Conservation (phyloP, 2,797 vertebrate genomes). For the Coreius guichenoti region DNA sequence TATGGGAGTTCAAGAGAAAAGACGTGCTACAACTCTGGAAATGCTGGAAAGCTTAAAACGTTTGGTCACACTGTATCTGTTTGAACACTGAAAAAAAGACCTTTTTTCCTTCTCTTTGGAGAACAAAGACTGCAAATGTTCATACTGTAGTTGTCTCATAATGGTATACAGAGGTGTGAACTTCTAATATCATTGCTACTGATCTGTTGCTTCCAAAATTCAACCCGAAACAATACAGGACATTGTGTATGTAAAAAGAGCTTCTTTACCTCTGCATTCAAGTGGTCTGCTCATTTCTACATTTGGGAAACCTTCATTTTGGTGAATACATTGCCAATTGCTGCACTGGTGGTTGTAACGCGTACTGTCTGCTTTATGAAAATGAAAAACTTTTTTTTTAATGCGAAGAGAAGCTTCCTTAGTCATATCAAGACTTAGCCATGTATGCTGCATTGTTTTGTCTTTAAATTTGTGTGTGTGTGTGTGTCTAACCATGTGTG, state of each 20-base stretch:
- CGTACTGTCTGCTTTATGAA: slow-evolving; percentile 18
- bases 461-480: slow-evolving; percentile 16
- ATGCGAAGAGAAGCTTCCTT: slow-evolving; percentile 4
- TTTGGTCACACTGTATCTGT: slow-evolving; percentile 90
- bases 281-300: slow-evolving; percentile 50
- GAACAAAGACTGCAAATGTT: slow-evolving; percentile 15
- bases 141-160: slow-evolving; percentile 40
- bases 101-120: slow-evolving; percentile 73
- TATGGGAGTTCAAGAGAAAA: slow-evolving; percentile 46
- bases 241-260: slow-evolving; percentile 24
- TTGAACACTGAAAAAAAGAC: slow-evolving; percentile 83
- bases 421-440: slow-evolving; percentile 26
- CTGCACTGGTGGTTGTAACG: slow-evolving; percentile 46
- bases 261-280: slow-evolving; percentile 48
- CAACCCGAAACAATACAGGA: slow-evolving; percentile 26
- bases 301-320: slow-evolving; percentile 58
- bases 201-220: slow-evolving; percentile 71
- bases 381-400: background rate
- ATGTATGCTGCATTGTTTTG: slow-evolving; percentile 34
- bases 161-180: slow-evolving; percentile 63
- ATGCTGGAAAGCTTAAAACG: slow-evolving; percentile 74
- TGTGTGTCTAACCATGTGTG: slow-evolving; percentile 21
- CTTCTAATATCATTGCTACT: slow-evolving; percentile 76
- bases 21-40: slow-evolving; percentile 46
- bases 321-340: slow-evolving; percentile 61